Evolutionary conservation across 2,797 vertebrate genomes (phyloP).

Genomic region (Bothrops alternatus): DNA sequence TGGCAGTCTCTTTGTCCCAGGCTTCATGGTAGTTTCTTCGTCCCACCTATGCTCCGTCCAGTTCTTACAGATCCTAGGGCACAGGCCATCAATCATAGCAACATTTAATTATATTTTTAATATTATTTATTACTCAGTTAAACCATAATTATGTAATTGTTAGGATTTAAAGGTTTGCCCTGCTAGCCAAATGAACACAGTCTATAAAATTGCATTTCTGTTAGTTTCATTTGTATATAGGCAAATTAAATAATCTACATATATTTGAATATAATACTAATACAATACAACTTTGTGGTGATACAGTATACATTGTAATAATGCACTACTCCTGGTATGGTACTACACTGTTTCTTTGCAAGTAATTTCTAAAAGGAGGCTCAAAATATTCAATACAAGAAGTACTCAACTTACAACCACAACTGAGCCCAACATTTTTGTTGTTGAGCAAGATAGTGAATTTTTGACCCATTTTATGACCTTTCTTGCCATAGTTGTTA

Average conservation of each 20-base stretch:
- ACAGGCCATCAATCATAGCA: no score
- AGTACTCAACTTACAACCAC: neutral
- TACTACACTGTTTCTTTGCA: no score
- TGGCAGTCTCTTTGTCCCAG: no score
- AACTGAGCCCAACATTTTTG: neutral
- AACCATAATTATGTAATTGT: fast-evolving
- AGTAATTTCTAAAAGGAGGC: neutral
- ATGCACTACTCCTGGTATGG: neutral
- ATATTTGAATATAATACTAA: neutral
- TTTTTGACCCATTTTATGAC: neutral
- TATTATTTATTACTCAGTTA: neutral
- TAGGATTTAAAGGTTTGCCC: neutral
- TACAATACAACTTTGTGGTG: neutral
- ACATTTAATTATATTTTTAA: neutral
- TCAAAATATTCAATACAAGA: neutral
- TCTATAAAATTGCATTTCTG: neutral
- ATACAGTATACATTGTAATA: neutral
- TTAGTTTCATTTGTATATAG: neutral
- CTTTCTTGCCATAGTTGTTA: no score
- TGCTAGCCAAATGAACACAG: neutral
- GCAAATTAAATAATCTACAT: neutral
- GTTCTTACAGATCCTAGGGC: no score
- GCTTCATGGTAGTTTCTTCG: no score
- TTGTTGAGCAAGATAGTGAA: neutral
- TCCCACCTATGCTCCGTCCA: no score